Evolutionary conservation across 2,797 vertebrate species (phyloP).

Genomic region (Mus minutoides): DNA sequence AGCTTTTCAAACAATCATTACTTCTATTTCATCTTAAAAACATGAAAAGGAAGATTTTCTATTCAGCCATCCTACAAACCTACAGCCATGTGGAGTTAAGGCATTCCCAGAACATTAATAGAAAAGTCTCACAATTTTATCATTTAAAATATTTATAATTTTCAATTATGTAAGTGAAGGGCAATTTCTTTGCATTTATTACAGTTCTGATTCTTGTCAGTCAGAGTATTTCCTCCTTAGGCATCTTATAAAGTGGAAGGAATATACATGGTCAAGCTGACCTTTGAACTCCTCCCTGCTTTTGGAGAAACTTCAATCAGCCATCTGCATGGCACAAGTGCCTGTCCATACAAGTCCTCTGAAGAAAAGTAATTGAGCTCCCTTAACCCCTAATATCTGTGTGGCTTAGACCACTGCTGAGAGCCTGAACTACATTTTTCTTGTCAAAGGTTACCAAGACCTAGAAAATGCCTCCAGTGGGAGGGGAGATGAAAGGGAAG

Average conservation of each 20-base stretch:
- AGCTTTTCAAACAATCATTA: slow-evolving; percentile 46
- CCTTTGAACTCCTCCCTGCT: slow-evolving; percentile 62
- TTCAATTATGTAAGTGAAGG: slow-evolving; percentile 77
- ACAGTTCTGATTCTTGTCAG: slow-evolving; percentile 69
- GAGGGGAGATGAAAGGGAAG: slow-evolving; percentile 76
- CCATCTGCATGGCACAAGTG: slow-evolving; percentile 52
- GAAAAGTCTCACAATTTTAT: slow-evolving; percentile 68
- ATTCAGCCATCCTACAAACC: slow-evolving; percentile 10
- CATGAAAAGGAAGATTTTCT: slow-evolving; percentile 56
- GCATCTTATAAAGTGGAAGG: slow-evolving; percentile 72
- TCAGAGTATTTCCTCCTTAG: slow-evolving; percentile 27
- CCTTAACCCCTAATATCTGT: slow-evolving; percentile 66
- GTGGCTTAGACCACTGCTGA: slow-evolving; percentile 73
- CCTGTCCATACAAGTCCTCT: slow-evolving; percentile 74
- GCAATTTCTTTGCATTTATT: slow-evolving; percentile 80
- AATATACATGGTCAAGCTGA: slow-evolving; percentile 2
- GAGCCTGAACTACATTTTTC: slow-evolving; percentile 61
- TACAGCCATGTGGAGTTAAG: slow-evolving; percentile 36
- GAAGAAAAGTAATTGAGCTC: slow-evolving; percentile 78
- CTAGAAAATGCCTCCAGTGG: slow-evolving; percentile 74
- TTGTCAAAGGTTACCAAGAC: slow-evolving; percentile 76
- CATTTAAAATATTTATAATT: slow-evolving; percentile 83
- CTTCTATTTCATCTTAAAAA: slow-evolving; percentile 60
- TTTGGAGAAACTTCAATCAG: slow-evolving; percentile 15
- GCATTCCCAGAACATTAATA: slow-evolving; percentile 32